A percentile compares a stretch with the other conserved stretches of the same genome.
phyloP scores from a whole-genome alignment of 2,113 vertebrate species.

The Cepphus grylle region DNA sequence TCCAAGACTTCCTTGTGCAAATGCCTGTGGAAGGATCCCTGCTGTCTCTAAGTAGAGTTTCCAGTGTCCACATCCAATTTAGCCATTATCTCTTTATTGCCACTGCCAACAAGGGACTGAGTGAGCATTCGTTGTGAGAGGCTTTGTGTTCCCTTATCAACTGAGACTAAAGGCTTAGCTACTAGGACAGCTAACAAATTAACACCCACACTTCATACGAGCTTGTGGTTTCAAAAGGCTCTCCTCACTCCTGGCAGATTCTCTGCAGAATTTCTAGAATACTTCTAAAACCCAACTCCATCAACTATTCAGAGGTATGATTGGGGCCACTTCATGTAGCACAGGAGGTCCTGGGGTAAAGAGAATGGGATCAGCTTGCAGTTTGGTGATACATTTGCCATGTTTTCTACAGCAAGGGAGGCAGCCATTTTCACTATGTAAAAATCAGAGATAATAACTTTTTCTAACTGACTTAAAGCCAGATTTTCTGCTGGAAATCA shows the following conservation, averaged over 20 bases:
- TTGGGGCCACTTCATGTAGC: neutral
- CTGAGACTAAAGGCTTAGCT: neutral
- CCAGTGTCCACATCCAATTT: neutral
- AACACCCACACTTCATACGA: neutral
- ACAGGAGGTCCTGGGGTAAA: neutral
- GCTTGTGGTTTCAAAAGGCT: neutral
- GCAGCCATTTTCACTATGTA: neutral
- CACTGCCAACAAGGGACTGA: neutral
- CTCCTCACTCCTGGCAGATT: neutral
- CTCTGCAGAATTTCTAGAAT: neutral
- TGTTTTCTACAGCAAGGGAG: neutral
- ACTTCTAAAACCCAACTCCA: neutral
- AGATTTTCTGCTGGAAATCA: neutral
- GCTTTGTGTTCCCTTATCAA: neutral
- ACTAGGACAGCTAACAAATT: neutral
- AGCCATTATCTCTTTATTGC: neutral
- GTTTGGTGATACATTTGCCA: neutral
- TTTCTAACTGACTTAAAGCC: neutral
- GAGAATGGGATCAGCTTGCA: neutral
- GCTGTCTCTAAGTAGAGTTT: neutral
- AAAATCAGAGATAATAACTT: neutral
- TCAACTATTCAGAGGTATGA: neutral
- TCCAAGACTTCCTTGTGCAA: neutral
- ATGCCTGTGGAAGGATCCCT: slow-evolving; percentile 21
- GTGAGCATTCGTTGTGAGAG: neutral